phyloP scores from a whole-genome alignment of 2,113 vertebrate genomes.

The Leptodactylus fuscus region DNA sequence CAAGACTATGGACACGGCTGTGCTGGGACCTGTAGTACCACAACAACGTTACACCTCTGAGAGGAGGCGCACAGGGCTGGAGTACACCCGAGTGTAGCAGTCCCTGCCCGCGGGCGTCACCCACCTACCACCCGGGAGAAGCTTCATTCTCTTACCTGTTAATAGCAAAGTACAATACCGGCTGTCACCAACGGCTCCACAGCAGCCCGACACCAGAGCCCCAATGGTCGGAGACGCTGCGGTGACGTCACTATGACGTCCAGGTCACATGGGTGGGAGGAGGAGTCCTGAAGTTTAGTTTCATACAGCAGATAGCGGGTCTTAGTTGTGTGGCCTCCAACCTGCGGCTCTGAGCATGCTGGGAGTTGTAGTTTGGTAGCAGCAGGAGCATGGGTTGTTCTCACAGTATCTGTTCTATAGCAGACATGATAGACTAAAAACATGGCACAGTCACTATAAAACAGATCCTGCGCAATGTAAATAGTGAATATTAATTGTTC shows the following conservation, averaged over 20 bases:
- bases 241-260: background rate
- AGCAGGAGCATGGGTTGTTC: too few relatives aligned
- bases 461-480: too few relatives aligned
- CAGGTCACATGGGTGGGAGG: background rate
- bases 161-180: background rate
- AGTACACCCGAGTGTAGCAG: background rate
- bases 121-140: background rate
- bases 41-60: background rate
- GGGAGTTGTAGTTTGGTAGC: background rate
- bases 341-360: too few relatives aligned
- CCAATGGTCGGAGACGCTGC: background rate
- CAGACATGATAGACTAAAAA: too few relatives aligned
- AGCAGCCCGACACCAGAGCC: background rate
- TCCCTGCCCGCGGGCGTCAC: background rate
- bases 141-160: background rate
- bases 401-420: too few relatives aligned
- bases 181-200: slow-evolving; percentile 8
- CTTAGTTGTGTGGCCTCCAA: background rate
- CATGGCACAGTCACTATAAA: too few relatives aligned
- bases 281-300: background rate
- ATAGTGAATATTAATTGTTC: too few relatives aligned
- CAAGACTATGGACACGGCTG: too few relatives aligned
- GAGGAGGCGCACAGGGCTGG: background rate
- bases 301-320: background rate
- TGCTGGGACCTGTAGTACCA: slow-evolving; percentile 9